Evolutionary conservation across 2,113 vertebrate genomes (phyloP), one percentile per base, ranked within the genome.

Genomic region (Pterocles gutturalis): DNA sequence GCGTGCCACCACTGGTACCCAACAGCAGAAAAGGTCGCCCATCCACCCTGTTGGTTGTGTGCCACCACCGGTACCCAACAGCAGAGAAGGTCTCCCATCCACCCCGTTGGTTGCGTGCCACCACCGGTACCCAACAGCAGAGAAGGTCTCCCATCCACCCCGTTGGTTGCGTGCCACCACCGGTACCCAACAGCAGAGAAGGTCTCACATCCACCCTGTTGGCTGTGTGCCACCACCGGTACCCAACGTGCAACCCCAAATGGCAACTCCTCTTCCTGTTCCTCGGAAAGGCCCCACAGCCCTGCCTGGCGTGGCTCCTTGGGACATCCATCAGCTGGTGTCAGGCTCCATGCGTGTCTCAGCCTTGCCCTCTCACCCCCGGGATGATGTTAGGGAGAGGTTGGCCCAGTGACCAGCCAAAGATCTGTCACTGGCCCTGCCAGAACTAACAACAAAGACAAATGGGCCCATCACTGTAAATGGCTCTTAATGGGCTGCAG

Each of bases 381-480:
- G 80, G 61, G 57, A 89, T 98, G 98, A 98, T 98, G 98, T 98
- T 98, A 97, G 97, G 94, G 96, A 78, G 95, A 97, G 96, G 94
- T 97, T 97, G 81, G 86, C 95, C 99, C 98, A 98, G 98, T 99
- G 96, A 97, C 94, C 97, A 80, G 93, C 96, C 98, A 98, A 96
- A 92, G 98, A 98, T 95, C 98, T 99, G 98, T 98, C 99, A 99
- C 98, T 97, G 98, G 98, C 98, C 97, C 97, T 96, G 98, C 97
- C 93, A 96, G 97, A 97, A 97, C 97, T 97, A 98, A 98, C 99
- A 98, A 98, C 97, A 98, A 99, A 99, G 99, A 99, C 99, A 99
- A 99, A 99, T 99, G 99, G 98, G 98, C 98, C 99, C 98, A 99
- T 99, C 99, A 99, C 97, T 98, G 98, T 98, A 99, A 99, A 99